Evolutionary conservation across 2,888 invertebrate species (phyloP).

Genomic region (Strigamia crassipes): DNA sequence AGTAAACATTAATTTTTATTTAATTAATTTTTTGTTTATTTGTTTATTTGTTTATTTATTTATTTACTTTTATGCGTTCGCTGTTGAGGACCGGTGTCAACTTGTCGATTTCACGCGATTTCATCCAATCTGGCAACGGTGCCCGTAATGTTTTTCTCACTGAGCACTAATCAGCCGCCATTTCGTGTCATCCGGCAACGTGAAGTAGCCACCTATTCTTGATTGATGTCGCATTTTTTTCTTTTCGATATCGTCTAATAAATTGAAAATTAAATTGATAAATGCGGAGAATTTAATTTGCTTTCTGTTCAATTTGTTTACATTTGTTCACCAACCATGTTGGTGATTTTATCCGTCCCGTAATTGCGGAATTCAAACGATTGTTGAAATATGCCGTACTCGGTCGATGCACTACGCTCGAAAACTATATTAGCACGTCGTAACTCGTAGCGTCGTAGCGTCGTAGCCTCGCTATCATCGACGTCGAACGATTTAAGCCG

Average conservation of each 20-base stretch:
- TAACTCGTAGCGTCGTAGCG: too few species aligned
- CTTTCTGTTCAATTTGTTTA: neutral
- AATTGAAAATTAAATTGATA: neutral
- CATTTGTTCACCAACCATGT: neutral
- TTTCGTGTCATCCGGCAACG: constrained; percentile 12
- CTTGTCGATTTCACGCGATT: too few species aligned
- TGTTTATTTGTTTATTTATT: too few species aligned
- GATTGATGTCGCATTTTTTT: constrained; percentile 4
- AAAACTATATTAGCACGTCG: too few species aligned
- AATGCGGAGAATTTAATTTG: neutral
- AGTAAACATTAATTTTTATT: too few species aligned
- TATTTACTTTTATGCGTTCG: constrained; percentile 43
- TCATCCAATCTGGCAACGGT: neutral
- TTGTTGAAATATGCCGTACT: constrained; percentile 29
- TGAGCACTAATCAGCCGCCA: neutral
- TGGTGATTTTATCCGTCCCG: constrained; percentile 5
- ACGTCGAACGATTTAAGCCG: too few species aligned
- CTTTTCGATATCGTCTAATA: constrained; percentile 34
- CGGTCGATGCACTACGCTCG: constrained; percentile 12
- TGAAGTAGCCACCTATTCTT: neutral
- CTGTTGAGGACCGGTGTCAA: constrained; percentile 14
- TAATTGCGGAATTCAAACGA: constrained; percentile 11
- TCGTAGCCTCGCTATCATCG: too few species aligned
- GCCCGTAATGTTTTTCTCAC: constrained; percentile 15
- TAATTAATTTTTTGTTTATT: too few species aligned